Conservation (phyloP, 2,113 vertebrate genomes). For the Craseonycteris thonglongyai region DNA sequence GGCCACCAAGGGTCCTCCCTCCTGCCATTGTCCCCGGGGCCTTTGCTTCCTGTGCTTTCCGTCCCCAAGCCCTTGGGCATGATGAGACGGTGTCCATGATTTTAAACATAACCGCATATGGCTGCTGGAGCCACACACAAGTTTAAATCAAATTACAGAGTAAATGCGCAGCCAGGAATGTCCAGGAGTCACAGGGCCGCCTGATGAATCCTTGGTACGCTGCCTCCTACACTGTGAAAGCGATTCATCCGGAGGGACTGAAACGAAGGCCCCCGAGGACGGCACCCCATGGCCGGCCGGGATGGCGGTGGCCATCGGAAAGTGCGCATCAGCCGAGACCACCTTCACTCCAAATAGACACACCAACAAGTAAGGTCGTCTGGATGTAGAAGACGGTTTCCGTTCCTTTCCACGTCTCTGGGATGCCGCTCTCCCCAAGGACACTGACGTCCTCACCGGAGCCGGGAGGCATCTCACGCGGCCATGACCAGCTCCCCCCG, state of each 20-base stretch:
- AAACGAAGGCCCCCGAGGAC: not conserved
- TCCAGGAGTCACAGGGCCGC: conserved; percentile 44
- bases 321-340: not conserved
- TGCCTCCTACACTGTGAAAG: conserved; percentile 6
- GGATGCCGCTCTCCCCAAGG: not conserved
- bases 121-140: conserved; percentile 28
- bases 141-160: conserved; percentile 59
- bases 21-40: not conserved
- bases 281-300: not conserved
- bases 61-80: not conserved
- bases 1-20: not conserved
- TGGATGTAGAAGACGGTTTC: not conserved
- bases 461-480: too few relatives aligned
- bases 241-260: not conserved
- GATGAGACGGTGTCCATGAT: conserved; percentile 20
- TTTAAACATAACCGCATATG: conserved; percentile 37
- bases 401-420: not conserved
- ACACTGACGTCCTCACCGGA: not conserved
- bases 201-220: conserved; percentile 29
- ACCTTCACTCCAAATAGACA: not conserved
- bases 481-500: not conserved
- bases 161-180: conserved; percentile 34
- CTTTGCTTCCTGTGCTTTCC: not conserved
- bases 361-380: fast-evolving
- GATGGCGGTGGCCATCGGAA: not conserved